phyloP scores from a whole-genome alignment of 2,888 invertebrate genomes.

The Prionchulus punctatus region DNA sequence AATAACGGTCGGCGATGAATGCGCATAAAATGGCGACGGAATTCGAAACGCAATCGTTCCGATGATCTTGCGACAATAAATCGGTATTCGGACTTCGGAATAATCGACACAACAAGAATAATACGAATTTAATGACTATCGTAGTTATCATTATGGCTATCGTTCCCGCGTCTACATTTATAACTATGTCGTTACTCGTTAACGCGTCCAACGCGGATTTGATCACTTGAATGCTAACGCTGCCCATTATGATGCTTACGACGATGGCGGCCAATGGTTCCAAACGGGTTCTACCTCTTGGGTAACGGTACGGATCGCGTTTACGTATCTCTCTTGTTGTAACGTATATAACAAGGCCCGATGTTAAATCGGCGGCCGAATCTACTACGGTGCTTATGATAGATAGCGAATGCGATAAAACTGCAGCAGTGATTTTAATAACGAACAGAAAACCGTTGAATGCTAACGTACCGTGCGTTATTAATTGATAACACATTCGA shows the following conservation, averaged over 20 bases:
- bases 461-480: no score
- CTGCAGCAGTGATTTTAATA: conserved; percentile 32
- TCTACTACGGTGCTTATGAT: conserved; percentile 40
- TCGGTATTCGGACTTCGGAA: conserved; percentile 21
- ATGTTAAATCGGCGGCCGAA: conserved; percentile 37
- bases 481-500: no score
- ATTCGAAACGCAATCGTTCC: conserved; percentile 40
- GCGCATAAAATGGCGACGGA: conserved; percentile 36
- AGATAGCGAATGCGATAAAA: conserved; percentile 37
- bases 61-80: conserved; percentile 37
- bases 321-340: conserved; percentile 31
- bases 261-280: conserved; percentile 38
- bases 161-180: conserved; percentile 22
- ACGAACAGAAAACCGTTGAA: conserved; percentile 24
- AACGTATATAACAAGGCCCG: conserved; percentile 35
- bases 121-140: conserved; percentile 20
- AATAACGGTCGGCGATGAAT: conserved; percentile 24
- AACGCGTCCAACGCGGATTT: neutral
- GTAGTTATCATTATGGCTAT: conserved; percentile 22
- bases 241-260: conserved; percentile 36
- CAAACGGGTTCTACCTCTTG: conserved; percentile 34
- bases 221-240: neutral
- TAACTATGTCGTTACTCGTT: no score
- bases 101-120: conserved; percentile 22
- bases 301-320: conserved; percentile 33